These are phyloP conservation scores for Palaemon carinicauda DNA, from an alignment of 1,140 invertebrate species.

Conservation along the genomic window DNA sequence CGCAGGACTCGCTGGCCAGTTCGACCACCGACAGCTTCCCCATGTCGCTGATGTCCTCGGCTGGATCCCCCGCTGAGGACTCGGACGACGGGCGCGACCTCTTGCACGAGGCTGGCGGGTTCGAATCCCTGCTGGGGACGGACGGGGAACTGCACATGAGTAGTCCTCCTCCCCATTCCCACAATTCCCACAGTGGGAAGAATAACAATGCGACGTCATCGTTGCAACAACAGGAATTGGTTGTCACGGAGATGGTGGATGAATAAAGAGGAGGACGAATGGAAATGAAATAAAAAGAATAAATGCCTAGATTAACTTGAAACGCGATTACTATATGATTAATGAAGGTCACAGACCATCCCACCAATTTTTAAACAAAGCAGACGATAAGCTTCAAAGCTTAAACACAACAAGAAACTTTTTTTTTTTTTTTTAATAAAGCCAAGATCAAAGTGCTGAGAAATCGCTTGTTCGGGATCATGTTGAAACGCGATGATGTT, in stretches of 20 bases:
- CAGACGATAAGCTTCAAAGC: too few relatives aligned
- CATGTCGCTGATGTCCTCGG: not conserved
- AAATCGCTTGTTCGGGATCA: too few relatives aligned
- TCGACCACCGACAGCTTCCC: too few relatives aligned
- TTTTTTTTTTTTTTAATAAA: too few relatives aligned
- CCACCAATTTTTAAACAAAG: too few relatives aligned
- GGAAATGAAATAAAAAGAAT: too few relatives aligned
- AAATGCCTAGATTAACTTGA: not conserved
- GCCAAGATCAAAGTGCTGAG: too few relatives aligned
- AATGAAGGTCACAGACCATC: not conserved
- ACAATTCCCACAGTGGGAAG: not conserved
- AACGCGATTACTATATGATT: not conserved
- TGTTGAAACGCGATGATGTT: too few relatives aligned
- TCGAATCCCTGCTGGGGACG: slow-evolving; percentile 31
- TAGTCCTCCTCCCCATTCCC: not conserved
- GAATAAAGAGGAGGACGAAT: slow-evolving; percentile 11
- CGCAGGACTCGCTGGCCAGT: too few relatives aligned
- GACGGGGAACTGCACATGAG: slow-evolving; percentile 14
- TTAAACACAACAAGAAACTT: too few relatives aligned
- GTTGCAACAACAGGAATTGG: slow-evolving; percentile 10
- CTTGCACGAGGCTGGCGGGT: slow-evolving; percentile 8
- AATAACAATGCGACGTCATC: not conserved
- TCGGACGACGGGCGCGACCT: not conserved
- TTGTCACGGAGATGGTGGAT: slow-evolving; percentile 20
- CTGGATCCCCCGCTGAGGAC: not conserved